phyloP scores from a whole-genome alignment of 2,113 vertebrate genomes.

The human (Homo sapiens) region GRCh38 chr7:132427001-132427500 shows the following conservation, averaged over 20 bases:
- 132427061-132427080: background rate
- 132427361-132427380: background rate
- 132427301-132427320: background rate
- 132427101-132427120: background rate
- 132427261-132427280: background rate
- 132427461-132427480: background rate
- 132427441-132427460: background rate
- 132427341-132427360: background rate
- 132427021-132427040: background rate
- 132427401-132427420: background rate
- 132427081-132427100: background rate
- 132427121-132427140: rapidly evolving
- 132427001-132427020: background rate
- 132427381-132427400: rapidly evolving
- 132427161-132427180: background rate
- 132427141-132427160: background rate
- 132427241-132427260: too few species aligned
- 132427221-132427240: background rate
- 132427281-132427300: background rate
- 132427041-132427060: background rate
- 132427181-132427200: background rate
- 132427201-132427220: background rate
- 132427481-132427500: background rate
- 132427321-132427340: background rate
- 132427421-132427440: background rate